Conservation (phyloP, 2,113 vertebrate genomes). For the Struthidea cinerea region DNA sequence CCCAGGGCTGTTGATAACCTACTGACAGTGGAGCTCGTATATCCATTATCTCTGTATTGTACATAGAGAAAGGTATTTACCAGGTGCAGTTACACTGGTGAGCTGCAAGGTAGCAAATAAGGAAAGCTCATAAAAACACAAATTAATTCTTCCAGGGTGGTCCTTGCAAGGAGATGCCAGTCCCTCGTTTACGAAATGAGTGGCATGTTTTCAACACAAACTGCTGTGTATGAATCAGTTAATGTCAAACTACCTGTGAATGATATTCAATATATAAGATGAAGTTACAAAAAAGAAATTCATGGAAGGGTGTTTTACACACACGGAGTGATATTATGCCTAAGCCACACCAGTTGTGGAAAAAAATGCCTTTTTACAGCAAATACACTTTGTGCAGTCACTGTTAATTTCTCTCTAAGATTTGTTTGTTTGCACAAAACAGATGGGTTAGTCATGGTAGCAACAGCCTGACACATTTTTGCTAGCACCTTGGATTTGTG, state of each 20-base stretch:
- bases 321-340: conserved; percentile 25
- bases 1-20: conserved; percentile 31
- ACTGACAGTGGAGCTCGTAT: conserved; percentile 55
- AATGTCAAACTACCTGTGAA: conserved; percentile 3
- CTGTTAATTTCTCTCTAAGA: conserved; percentile 45
- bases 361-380: conserved; percentile 47
- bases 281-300: conserved; percentile 4
- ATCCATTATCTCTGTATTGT: conserved; percentile 76
- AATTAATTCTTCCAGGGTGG: conserved; percentile 15
- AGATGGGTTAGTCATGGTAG: not conserved
- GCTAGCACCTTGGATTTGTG: conserved; percentile 22
- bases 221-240: conserved; percentile 18
- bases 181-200: not conserved
- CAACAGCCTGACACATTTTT: conserved; percentile 29
- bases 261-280: not conserved
- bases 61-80: conserved; percentile 82
- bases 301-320: conserved; percentile 37
- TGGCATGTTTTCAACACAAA: not conserved
- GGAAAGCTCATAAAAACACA: conserved; percentile 65
- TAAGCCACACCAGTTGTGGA: conserved; percentile 31
- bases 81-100: conserved; percentile 67
- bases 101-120: conserved; percentile 76
- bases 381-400: conserved; percentile 18
- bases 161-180: conserved; percentile 42
- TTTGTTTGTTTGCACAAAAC: conserved; percentile 44